Evolutionary conservation across 1,140 invertebrate species (phyloP).

Genomic region (Oscheius sp.): DNA sequence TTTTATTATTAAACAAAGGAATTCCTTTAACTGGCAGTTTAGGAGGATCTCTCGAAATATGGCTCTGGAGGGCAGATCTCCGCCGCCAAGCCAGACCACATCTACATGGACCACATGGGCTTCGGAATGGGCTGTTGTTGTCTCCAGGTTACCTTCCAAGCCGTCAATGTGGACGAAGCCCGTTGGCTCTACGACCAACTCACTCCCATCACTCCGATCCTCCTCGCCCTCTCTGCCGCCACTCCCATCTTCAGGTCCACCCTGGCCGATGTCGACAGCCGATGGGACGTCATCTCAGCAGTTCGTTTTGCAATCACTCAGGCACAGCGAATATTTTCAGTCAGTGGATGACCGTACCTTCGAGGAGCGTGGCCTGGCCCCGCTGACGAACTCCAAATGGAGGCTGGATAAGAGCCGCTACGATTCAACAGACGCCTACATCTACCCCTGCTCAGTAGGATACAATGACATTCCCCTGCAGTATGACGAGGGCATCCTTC

Average conservation of each 20-base stretch:
- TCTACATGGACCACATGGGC: conserved; percentile 97
- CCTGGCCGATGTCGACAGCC: conserved; percentile 88
- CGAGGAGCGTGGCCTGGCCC: conserved; percentile 80
- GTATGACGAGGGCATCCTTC: conserved; percentile 79
- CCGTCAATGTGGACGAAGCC: conserved; percentile 93
- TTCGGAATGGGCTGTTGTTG: conserved; percentile 99
- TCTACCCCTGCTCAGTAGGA: conserved; percentile 79
- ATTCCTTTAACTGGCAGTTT: neutral
- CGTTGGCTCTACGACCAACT: conserved; percentile 93
- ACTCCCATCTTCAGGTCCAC: conserved; percentile 89
- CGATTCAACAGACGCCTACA: conserved; percentile 93
- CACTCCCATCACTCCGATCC: conserved; percentile 91
- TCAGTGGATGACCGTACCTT: conserved; percentile 89
- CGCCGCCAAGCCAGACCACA: conserved; percentile 69
- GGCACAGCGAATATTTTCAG: conserved; percentile 30
- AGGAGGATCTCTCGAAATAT: conserved; percentile 19
- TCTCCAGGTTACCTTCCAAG: conserved; percentile 79
- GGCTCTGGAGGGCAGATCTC: conserved; percentile 45
- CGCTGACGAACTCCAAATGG: conserved; percentile 73
- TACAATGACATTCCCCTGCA: conserved; percentile 88
- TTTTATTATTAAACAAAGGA: neutral
- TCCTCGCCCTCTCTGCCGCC: conserved; percentile 92
- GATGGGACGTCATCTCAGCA: conserved; percentile 85
- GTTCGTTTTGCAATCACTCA: conserved; percentile 29
- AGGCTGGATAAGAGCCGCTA: conserved; percentile 85